phyloP scores from a whole-genome alignment of 2,113 vertebrate genomes.

The Notarius lentiginosus region DNA sequence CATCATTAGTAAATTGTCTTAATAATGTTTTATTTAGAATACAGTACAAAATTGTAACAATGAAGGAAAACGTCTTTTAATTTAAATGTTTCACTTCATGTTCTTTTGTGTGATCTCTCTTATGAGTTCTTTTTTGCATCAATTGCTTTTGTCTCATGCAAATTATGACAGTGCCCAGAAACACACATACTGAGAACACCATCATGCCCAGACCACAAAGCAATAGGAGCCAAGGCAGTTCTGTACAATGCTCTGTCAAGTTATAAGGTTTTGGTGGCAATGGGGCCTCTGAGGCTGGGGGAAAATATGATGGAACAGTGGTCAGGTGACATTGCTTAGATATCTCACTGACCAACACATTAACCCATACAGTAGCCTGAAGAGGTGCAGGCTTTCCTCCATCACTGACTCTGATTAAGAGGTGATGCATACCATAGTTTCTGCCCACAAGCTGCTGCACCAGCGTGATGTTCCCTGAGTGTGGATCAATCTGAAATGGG shows the following conservation, averaged over 20 bases:
- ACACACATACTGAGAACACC: constrained; percentile 56
- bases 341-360: constrained; percentile 72
- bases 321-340: constrained; percentile 65
- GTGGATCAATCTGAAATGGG: constrained; percentile 68
- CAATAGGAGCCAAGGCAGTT: constrained; percentile 52
- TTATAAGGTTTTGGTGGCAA: constrained; percentile 31
- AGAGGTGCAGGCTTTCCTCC: constrained; percentile 69
- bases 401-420: constrained; percentile 71
- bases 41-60: background rate
- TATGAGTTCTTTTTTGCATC: background rate
- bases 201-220: constrained; percentile 63
- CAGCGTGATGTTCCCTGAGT: constrained; percentile 71
- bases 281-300: constrained; percentile 9
- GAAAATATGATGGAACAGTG: constrained; percentile 55
- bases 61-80: background rate
- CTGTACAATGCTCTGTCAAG: constrained; percentile 50
- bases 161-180: constrained; percentile 57
- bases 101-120: background rate
- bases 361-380: constrained; percentile 72
- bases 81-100: constrained; percentile 40
- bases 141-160: constrained; percentile 59
- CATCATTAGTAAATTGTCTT: background rate
- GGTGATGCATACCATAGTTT: constrained; percentile 74
- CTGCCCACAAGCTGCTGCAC: constrained; percentile 56
- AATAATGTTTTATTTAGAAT: background rate